phyloP scores from a whole-genome alignment of 1,140 invertebrate species.

The Macrosteles quadrilineatus region DNA sequence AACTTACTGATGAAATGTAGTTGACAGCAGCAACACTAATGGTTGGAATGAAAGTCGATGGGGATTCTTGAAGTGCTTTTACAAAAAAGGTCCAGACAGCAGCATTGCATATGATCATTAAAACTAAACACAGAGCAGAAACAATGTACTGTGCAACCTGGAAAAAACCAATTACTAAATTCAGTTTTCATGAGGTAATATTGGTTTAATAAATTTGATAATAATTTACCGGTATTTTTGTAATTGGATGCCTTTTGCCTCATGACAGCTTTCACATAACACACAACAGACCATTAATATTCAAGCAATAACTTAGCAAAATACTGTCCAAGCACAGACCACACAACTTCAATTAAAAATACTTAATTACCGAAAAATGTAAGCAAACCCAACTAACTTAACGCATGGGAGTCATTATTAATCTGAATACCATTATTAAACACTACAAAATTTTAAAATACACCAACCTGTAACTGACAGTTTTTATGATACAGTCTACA shows the following conservation, averaged over 20 bases:
- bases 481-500: too few species aligned
- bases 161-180: neutral
- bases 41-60: conserved; percentile 60
- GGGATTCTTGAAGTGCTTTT: conserved; percentile 56
- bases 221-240: too few species aligned
- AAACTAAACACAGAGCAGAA: neutral
- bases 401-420: too few species aligned
- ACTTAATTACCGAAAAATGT: too few species aligned
- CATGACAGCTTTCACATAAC: neutral
- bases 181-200: neutral
- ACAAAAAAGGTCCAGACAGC: conserved; percentile 62
- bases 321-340: too few species aligned
- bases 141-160: neutral
- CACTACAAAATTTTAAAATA: too few species aligned
- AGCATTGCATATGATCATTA: conserved; percentile 61
- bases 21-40: conserved; percentile 61
- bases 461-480: too few species aligned
- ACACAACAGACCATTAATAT: neutral
- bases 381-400: too few species aligned
- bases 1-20: conserved; percentile 62
- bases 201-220: neutral
- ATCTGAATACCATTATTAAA: too few species aligned
- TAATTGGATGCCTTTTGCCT: neutral
- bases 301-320: too few species aligned
- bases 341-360: too few species aligned